These are phyloP conservation scores for Pithys albifrons DNA, from an alignment of 2,113 vertebrate genomes.

Conservation along the genomic window DNA sequence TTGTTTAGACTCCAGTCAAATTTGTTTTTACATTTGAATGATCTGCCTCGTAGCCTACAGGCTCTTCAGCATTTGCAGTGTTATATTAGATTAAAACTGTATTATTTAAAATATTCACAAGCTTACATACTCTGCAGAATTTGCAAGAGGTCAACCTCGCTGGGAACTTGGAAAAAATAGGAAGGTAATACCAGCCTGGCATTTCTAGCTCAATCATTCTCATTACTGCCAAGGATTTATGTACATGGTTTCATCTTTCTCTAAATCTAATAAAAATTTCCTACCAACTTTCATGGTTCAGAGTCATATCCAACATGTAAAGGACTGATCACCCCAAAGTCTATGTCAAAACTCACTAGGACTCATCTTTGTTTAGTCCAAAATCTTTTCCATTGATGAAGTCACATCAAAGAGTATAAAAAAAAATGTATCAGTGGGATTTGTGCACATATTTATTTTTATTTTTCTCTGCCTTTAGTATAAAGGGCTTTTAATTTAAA, in stretches of 20 bases:
- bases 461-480: not conserved
- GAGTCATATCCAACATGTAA: not conserved
- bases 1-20: conserved; percentile 61
- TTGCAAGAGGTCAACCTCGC: conserved; percentile 85
- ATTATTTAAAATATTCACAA: conserved; percentile 66
- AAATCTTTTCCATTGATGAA: not conserved
- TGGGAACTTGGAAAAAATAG: conserved; percentile 81
- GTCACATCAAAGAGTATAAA: not conserved
- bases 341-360: not conserved
- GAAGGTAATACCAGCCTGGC: conserved; percentile 65
- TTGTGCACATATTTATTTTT: not conserved
- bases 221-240: not conserved
- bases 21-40: conserved; percentile 56
- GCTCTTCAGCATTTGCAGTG: conserved; percentile 8
- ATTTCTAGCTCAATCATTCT: not conserved
- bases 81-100: conserved; percentile 35
- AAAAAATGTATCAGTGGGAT: not conserved
- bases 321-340: not conserved
- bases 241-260: not conserved
- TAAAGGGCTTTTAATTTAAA: not conserved
- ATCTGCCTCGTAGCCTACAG: conserved; percentile 42
- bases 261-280: not conserved
- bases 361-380: not conserved
- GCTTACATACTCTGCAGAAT: conserved; percentile 76
- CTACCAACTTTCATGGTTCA: not conserved